Base-by-base conservation (phyloP, 1,140 invertebrate species). In the Dolichoris vasculosae region DNA sequence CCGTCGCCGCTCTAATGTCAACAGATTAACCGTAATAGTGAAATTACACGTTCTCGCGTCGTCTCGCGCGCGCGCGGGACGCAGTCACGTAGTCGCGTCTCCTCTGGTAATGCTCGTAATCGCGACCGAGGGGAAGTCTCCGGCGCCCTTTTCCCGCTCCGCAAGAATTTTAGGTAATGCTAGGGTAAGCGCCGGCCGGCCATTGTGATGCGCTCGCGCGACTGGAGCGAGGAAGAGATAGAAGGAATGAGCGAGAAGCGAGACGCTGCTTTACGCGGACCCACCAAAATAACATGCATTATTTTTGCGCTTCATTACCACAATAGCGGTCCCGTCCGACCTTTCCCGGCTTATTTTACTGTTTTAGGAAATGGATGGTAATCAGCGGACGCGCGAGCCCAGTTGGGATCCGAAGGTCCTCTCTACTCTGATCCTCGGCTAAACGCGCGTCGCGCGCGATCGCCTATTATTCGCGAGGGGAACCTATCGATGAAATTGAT, bases 21-120 rank as follows among this genome's bases (percentile, higher is more conserved):
- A 93, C 92, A 93, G 92, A 93, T 93, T 93, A 92, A 90, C 89
- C 88, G 90, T 93, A 92, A 93, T 93, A 91, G 89, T 92, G 90
- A 93, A 93, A 93, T 93, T 93, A 93, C 92, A 92, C 88, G 91
- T 91, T 92, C 73, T 55, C 73, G 78, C 64, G 59, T 35, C 40
- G n/a, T 20, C 75, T 43, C 82, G 26, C 75, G 75, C 55, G 82
- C 55, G 9, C 55, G 55, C 23, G 55, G 55, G 23, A 13, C 23
- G 23, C 20, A 59, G 55, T 78, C 83, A 84, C 83, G 83, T 78
- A 69, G 51, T 30, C 26, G 59, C 48, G 81, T 51, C 26, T 51
- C 76, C 48, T 63, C 63, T 43, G 87, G 87, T 88, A 89, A 90
- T 89, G 86, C 88, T 88, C 84, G 87, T 90, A 89, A 80, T 69